Evolutionary conservation across 2,797 vertebrate species (phyloP), one percentile per base, ranked within the genome.

Genomic region (Rhinophrynus dorsalis): DNA sequence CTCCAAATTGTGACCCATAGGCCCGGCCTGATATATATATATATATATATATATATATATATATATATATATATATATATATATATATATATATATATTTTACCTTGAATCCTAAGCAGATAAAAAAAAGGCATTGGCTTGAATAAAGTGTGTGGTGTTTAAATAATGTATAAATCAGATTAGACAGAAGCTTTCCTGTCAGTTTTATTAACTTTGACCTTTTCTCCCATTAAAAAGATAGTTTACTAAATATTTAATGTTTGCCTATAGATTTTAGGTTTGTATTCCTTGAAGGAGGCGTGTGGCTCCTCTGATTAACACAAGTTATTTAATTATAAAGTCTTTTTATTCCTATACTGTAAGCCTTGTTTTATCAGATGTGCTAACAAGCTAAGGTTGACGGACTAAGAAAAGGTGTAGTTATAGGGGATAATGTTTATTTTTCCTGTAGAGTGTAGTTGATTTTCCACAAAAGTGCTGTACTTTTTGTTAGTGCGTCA

Each of bases 161-260:
- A 79, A 89, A 88, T 90, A 88, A 89, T 84, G 74, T 62, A 88
- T 88, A 83, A 83, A 83, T 83, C 78, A 78, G 75, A 76, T 68
- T 79, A 77, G 84, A 82, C 82, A 79, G 79, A 75, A 82, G 68
- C 81, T 84, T n/a, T 83, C 77, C 84, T 82, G 79, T 90, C 83
- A 84, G 80, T 81, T 89, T 88, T 89, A 88, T 89, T 90, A 89
- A 91, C 84, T 88, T 88, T 90, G 89, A 89, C 88, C 89, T 89
- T 90, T 88, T 85, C 74, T 83, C 76, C 84, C 77, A 82, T 89
- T 85, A 78, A 83, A 86, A 85, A 81, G 82, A 78, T 79, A 79
- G 74, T 81, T 81, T 40, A 26, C 74, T 90, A 88, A 89, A 90
- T 89, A 89, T 89, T 90, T 91, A 85, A 90, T 90, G 83, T 78